Evolutionary conservation across 64 coral and sea anemone genomes (phyloP).

Genomic region (Pachyseris speciosa): DNA sequence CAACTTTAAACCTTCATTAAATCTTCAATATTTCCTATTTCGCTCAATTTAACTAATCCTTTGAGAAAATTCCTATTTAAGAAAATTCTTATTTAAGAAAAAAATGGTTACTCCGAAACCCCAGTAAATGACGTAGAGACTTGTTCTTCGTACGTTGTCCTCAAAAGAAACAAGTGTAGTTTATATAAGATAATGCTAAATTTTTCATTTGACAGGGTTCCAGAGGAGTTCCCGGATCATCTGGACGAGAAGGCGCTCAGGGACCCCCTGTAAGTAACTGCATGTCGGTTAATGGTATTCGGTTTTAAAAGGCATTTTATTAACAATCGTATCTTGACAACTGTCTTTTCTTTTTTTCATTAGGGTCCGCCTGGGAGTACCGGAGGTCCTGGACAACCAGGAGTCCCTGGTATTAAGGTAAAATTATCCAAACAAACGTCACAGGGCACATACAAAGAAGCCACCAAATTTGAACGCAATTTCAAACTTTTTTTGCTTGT

Average conservation of each 20-base stretch:
- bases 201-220: slow-evolving; percentile 10
- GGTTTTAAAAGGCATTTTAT: too few species aligned
- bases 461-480: not conserved
- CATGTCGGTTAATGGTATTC: not conserved
- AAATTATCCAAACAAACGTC: not conserved
- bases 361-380: slow-evolving; percentile 46
- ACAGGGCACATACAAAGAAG: not conserved
- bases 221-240: slow-evolving; percentile 38
- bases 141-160: too few species aligned
- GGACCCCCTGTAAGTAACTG: slow-evolving; percentile 67
- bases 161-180: too few species aligned
- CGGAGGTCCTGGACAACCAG: slow-evolving; percentile 47
- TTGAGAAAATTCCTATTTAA: too few species aligned
- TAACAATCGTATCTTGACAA: too few species aligned
- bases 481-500: not conserved
- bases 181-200: too few species aligned
- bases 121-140: too few species aligned
- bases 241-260: slow-evolving; percentile 43
- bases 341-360: not conserved
- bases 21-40: too few species aligned
- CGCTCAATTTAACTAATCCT: too few species aligned
- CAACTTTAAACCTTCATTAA: too few species aligned
- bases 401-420: slow-evolving; percentile 69
- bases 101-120: too few species aligned
- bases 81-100: too few species aligned